These are phyloP conservation scores for Caenorhabditis sp. DNA, from an alignment of 2,888 invertebrate genomes.

Conservation along the genomic window DNA sequence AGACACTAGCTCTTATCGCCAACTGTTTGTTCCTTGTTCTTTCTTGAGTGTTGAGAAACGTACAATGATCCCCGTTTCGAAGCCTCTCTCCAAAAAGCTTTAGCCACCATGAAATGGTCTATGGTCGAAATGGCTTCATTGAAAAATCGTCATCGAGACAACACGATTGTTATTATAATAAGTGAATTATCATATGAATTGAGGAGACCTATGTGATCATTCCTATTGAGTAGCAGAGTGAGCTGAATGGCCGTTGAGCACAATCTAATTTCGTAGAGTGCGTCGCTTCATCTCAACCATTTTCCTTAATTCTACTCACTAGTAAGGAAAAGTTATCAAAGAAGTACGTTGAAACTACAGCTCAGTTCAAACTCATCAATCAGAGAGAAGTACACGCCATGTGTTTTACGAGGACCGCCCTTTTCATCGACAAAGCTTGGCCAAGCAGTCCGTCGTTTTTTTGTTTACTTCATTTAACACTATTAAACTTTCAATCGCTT, in stretches of 20 bases:
- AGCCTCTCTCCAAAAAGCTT: background rate
- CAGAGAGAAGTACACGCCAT: constrained; percentile 29
- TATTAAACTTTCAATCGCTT: constrained; percentile 19
- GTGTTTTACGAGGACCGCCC: constrained; percentile 26
- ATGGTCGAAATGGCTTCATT: constrained; percentile 9
- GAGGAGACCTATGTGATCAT: background rate
- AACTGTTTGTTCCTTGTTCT: constrained; percentile 50
- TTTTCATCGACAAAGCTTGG: constrained; percentile 29
- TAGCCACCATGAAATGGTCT: background rate
- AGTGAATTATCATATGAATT: constrained; percentile 8
- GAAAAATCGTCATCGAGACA: background rate
- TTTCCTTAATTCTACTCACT: background rate
- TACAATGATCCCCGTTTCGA: constrained; percentile 30
- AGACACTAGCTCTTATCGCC: constrained; percentile 50
- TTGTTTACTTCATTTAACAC: constrained; percentile 27
- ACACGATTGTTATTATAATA: constrained; percentile 2
- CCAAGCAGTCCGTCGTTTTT: constrained; percentile 22
- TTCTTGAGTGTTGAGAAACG: background rate
- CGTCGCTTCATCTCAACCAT: background rate
- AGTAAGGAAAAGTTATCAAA: background rate
- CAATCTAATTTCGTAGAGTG: constrained; percentile 43
- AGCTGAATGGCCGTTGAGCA: background rate
- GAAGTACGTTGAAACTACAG: constrained; percentile 25
- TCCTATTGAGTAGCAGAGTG: background rate
- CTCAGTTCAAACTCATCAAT: constrained; percentile 47